Conservation (phyloP, 2,113 vertebrate species). For the Vimba vimba region DNA sequence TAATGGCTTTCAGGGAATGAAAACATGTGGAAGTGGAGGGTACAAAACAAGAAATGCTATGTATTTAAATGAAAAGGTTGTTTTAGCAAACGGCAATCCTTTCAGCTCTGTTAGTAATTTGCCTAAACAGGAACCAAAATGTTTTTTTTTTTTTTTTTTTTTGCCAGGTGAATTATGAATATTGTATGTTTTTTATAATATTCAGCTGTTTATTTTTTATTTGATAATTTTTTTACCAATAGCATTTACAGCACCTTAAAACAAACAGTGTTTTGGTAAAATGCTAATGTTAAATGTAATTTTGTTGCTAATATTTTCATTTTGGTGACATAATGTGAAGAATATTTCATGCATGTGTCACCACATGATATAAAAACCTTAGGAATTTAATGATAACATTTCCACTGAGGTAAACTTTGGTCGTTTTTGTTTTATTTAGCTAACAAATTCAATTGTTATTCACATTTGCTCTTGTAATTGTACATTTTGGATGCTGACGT, state of each 20-base stretch:
- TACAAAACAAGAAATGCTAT: not conserved
- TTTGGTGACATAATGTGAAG: not conserved
- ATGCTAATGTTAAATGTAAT: not conserved
- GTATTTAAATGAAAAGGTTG: not conserved
- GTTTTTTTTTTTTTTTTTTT: not conserved
- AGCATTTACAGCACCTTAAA: not conserved
- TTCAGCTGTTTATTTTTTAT: not conserved
- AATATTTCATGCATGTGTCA: not conserved
- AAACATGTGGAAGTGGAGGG: not conserved
- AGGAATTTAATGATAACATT: not conserved
- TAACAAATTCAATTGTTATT: not conserved
- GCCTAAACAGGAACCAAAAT: not conserved
- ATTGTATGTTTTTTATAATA: not conserved
- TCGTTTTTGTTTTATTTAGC: not conserved
- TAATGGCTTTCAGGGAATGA: not conserved
- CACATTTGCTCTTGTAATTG: not conserved
- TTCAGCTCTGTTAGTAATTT: not conserved
- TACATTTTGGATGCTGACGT: not conserved
- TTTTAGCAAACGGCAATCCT: not conserved
- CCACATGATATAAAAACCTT: not conserved
- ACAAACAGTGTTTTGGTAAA: not conserved
- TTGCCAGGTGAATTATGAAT: not conserved
- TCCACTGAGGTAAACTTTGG: not conserved
- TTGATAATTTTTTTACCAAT: not conserved
- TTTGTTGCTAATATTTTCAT: not conserved